A percentile compares a stretch with the other conserved stretches of the same genome.
Evolutionary conservation across 1,140 invertebrate genomes (phyloP).

Genomic region (Zaprionus davidi): DNA sequence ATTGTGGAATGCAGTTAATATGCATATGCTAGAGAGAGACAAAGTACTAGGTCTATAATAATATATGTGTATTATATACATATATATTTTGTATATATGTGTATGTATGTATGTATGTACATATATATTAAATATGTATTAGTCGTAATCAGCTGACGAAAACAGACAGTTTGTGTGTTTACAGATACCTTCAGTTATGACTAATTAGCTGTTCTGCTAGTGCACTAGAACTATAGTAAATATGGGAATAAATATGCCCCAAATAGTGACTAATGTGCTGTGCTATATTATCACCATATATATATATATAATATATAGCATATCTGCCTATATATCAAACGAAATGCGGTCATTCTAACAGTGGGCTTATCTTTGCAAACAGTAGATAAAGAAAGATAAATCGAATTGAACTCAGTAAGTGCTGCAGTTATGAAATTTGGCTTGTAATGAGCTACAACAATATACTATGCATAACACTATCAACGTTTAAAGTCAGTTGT

Average conservation of each 20-base stretch:
- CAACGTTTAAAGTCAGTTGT: accelerated
- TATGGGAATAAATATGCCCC: background rate
- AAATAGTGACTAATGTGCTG: constrained; percentile 29
- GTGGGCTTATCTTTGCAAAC: background rate
- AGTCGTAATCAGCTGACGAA: background rate
- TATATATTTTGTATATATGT: no score
- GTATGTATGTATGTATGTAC: no score
- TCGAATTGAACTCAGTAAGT: background rate
- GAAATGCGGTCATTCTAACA: constrained; percentile 5
- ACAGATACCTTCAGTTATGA: constrained; percentile 20
- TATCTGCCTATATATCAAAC: background rate
- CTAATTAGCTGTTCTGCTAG: constrained; percentile 27
- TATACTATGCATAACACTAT: no score
- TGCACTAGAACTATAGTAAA: background rate
- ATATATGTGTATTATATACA: no score
- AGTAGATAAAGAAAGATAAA: constrained; percentile 5
- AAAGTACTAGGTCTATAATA: no score
- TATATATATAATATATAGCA: background rate
- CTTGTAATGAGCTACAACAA: no score
- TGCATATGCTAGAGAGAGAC: constrained; percentile 42
- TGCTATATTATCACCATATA: constrained; percentile 21
- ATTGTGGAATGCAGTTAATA: constrained; percentile 77
- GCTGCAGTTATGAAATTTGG: background rate
- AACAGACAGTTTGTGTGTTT: constrained; percentile 3
- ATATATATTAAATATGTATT: background rate